These are phyloP conservation scores for Astreopora myriophthalma DNA, from an alignment of 64 coral and sea anemone genomes.

Conservation along the genomic window DNA sequence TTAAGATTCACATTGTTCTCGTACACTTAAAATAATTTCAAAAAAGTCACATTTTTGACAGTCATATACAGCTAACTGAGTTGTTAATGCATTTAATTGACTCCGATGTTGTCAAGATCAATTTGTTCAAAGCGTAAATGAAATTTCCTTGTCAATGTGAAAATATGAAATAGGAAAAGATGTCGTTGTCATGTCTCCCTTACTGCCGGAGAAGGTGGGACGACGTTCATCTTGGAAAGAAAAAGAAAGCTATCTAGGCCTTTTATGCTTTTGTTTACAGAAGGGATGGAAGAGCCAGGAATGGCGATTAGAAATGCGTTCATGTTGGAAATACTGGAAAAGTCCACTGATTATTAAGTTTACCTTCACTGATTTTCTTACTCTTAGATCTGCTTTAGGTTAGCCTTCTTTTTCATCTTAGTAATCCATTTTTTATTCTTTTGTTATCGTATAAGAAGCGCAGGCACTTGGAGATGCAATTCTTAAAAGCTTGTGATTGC, in stretches of 20 bases:
- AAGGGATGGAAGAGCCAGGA: neutral
- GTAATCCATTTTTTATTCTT: too few species aligned
- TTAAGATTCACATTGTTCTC: neutral
- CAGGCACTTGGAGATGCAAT: neutral
- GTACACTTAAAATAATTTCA: neutral
- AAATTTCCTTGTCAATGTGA: neutral
- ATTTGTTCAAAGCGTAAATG: conserved; percentile 16
- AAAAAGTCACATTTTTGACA: neutral
- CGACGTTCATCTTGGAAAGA: neutral
- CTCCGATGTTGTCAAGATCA: neutral
- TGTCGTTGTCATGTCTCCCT: neutral
- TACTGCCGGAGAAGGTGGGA: conserved; percentile 17
- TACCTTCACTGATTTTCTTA: neutral
- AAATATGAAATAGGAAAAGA: conserved; percentile 3
- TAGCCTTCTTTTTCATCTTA: neutral
- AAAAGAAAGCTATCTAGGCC: neutral
- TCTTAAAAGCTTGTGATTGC: neutral
- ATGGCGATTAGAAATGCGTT: neutral
- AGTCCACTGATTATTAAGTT: neutral
- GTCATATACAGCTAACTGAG: neutral
- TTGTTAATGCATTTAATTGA: conserved; percentile 15
- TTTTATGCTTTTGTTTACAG: neutral
- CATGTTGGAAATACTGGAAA: neutral
- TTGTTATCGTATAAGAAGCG: too few species aligned
- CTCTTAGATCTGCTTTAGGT: neutral